Base-by-base conservation (phyloP, 2,113 vertebrate genomes). In the Rhegmatorhina hoffmannsi region DNA sequence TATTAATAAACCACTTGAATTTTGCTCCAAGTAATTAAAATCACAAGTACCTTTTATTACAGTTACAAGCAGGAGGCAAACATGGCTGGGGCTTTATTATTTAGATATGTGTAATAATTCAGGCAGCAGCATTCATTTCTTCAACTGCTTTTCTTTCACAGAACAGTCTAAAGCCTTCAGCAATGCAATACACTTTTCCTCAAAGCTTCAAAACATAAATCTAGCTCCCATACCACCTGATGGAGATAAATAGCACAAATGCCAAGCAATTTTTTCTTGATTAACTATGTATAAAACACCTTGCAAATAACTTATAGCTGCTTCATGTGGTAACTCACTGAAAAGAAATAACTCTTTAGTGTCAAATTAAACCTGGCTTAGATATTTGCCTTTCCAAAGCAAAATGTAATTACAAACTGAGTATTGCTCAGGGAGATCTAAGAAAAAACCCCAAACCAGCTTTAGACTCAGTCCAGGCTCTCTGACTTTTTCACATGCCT, bases 1-100 rank as follows among this genome's bases (percentile, higher is more conserved):
- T 86, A 76, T 70, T 93, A 95, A 93, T 68, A 96, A 92, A 90
- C 67, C 88, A 89, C 80, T 93, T 92, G 76, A 93, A 88, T 88
- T 92, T 96, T 93, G 56, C 55, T 93, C 55, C 64, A 80, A 77
- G 83, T 84, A 88, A 96, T 94, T 94, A 96, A 94, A 92, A 90
- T 78, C 60, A 81, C 72, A 84, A 92, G 83, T 67, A 81, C 44
- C 40, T 84, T 80, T 90, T 81, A 72, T 55, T 83, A 70, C 68
- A 77, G 70, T 85, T 58, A 63, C 47, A 93, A 85, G 60, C 72
- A 95, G 82, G 87, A 90, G 63, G 46, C 23, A 83, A 91, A 83
- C 8, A 3, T 0, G 2, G 18, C 68, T 67, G 44, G 55, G n/a
- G 43, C 43, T 64, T 68, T 75, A 72, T 84, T 91, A 69, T 74